Conservation (phyloP, 2,113 vertebrate species). For the Rhegmatorhina hoffmannsi region DNA sequence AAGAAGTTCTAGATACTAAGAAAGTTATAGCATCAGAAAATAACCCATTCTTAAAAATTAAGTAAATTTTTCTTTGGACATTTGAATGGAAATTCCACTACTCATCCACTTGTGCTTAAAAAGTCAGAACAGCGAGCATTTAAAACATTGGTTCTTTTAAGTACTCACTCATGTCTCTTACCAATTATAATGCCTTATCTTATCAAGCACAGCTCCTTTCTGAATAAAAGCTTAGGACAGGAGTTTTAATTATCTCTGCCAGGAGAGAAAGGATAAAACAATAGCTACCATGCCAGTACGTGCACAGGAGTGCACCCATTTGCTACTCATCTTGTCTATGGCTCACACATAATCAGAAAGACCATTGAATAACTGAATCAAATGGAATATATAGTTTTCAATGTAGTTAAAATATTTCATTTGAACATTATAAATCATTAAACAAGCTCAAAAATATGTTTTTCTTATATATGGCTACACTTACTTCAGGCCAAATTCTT, state of each 20-base stretch:
- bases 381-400: neutral
- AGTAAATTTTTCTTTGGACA: neutral
- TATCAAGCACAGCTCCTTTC: neutral
- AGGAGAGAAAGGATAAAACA: neutral
- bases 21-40: neutral
- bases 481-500: neutral
- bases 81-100: neutral
- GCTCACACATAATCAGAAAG: neutral
- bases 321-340: neutral
- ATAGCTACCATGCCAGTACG: neutral
- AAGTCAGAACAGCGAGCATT: accelerated
- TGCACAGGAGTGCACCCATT: neutral
- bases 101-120: neutral
- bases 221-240: neutral
- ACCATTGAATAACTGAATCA: neutral
- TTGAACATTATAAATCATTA: neutral
- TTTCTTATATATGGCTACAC: neutral
- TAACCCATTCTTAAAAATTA: neutral
- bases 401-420: neutral
- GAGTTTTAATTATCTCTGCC: neutral
- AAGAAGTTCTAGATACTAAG: neutral
- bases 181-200: neutral
- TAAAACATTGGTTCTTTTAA: neutral
- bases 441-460: neutral
- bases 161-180: neutral